Evolutionary conservation across 2,888 invertebrate species (phyloP).

Genomic region (Podabrus alpinus): DNA sequence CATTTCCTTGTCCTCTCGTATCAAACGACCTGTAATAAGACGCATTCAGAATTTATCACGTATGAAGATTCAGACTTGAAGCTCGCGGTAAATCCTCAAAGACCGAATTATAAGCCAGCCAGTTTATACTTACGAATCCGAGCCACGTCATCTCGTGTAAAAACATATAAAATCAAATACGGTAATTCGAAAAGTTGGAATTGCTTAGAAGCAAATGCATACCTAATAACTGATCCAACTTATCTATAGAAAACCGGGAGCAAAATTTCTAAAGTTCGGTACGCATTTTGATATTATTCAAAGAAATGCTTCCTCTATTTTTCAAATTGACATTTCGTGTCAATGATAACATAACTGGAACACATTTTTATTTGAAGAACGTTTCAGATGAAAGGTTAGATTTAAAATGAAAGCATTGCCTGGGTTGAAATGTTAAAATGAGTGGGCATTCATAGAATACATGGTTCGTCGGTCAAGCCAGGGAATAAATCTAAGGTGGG

Average conservation of each 20-base stretch:
- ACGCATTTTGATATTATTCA: background rate
- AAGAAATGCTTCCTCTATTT: background rate
- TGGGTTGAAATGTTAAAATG: constrained; percentile 9
- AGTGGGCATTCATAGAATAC: constrained; percentile 22
- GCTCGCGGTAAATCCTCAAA: background rate
- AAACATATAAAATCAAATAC: background rate
- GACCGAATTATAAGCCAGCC: no score
- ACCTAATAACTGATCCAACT: background rate
- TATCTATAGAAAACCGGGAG: background rate
- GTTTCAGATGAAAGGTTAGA: background rate
- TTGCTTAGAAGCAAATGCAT: background rate
- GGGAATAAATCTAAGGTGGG: constrained; percentile 45
- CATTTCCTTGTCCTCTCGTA: no score
- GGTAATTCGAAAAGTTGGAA: background rate
- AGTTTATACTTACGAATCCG: no score
- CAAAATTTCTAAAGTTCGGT: background rate
- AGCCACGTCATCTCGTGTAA: background rate
- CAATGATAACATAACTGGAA: background rate
- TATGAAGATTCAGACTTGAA: background rate
- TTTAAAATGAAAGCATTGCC: constrained; percentile 9
- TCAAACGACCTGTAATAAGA: no score
- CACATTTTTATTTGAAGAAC: background rate
- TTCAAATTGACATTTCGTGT: background rate
- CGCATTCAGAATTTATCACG: background rate
- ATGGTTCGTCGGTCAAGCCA: constrained; percentile 28